A percentile compares a stretch with the other conserved stretches of the same genome.
Evolutionary conservation across 2,797 vertebrate species (phyloP).

Genomic region (Gambusia yucatana): DNA sequence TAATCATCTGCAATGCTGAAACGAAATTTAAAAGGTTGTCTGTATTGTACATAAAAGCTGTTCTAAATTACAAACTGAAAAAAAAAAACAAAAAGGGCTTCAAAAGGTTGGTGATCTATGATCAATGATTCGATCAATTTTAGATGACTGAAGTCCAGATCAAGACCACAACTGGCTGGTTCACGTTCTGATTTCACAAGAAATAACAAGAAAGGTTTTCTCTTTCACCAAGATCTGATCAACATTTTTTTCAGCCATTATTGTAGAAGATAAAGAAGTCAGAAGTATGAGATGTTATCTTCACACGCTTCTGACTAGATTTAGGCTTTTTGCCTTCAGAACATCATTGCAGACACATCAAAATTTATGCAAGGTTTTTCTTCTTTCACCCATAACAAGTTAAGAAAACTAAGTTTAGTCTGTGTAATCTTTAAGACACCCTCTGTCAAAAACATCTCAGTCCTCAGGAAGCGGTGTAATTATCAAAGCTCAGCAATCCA

Average conservation of each 20-base stretch:
- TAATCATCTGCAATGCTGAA: neutral
- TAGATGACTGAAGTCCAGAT: slow-evolving; percentile 50
- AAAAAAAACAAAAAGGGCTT: neutral
- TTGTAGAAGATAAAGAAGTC: slow-evolving; percentile 19
- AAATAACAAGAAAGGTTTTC: slow-evolving; percentile 33
- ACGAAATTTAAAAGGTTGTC: neutral
- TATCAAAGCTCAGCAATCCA: slow-evolving; percentile 44
- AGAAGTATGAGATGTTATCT: slow-evolving; percentile 6
- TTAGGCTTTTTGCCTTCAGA: slow-evolving; percentile 13
- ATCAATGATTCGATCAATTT: slow-evolving; percentile 50
- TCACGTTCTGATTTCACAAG: slow-evolving; percentile 35
- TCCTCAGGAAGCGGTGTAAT: slow-evolving; percentile 53
- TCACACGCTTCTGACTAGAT: slow-evolving; percentile 11
- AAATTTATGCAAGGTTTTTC: slow-evolving; percentile 22
- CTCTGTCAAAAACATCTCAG: slow-evolving; percentile 21
- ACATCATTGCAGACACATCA: neutral
- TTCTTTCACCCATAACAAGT: slow-evolving; percentile 36
- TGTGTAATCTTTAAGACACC: neutral
- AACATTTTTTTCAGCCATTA: neutral
- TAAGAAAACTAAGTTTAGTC: slow-evolving; percentile 10
- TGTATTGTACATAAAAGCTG: neutral
- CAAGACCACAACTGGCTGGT: slow-evolving; percentile 53
- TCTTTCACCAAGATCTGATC: slow-evolving; percentile 28
- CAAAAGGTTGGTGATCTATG: slow-evolving; percentile 19
- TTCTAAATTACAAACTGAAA: neutral